phyloP scores from a whole-genome alignment of 2,888 invertebrate genomes.

The Sarcophaga caerulescens region DNA sequence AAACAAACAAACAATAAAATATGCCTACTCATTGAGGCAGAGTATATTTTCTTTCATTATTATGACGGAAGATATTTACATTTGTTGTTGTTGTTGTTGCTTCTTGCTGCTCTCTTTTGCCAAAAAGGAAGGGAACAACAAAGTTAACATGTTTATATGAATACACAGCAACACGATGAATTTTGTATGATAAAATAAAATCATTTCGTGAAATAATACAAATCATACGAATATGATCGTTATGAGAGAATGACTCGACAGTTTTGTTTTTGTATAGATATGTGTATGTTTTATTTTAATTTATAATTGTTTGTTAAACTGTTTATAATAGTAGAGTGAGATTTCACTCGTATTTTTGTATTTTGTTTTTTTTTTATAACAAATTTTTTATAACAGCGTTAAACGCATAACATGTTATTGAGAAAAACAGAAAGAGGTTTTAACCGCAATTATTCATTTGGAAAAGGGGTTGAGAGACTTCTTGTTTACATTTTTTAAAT shows the following conservation, averaged over 20 bases:
- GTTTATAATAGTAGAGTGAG: no score
- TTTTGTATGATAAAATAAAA: neutral
- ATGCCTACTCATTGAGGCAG: conserved; percentile 26
- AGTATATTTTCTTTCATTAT: neutral
- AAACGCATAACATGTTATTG: no score
- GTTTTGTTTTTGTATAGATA: neutral
- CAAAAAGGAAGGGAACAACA: neutral
- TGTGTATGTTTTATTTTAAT: neutral
- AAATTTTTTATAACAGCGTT: no score
- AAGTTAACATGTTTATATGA: conserved; percentile 19
- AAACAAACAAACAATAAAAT: neutral
- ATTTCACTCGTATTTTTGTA: no score
- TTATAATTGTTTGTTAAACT: neutral
- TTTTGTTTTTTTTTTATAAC: no score
- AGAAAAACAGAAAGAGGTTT: no score
- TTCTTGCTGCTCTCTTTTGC: neutral
- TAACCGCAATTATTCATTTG: no score
- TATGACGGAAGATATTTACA: neutral
- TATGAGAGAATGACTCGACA: conserved; percentile 9
- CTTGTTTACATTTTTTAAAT: no score
- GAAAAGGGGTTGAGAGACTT: no score
- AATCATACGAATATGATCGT: conserved; percentile 34
- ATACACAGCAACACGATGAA: neutral
- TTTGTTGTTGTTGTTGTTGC: neutral
- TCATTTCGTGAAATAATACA: conserved; percentile 12